Evolutionary conservation across 2,113 vertebrate genomes (phyloP), one percentile per base, ranked within the genome.

Genomic region (Varanus komodoensis): DNA sequence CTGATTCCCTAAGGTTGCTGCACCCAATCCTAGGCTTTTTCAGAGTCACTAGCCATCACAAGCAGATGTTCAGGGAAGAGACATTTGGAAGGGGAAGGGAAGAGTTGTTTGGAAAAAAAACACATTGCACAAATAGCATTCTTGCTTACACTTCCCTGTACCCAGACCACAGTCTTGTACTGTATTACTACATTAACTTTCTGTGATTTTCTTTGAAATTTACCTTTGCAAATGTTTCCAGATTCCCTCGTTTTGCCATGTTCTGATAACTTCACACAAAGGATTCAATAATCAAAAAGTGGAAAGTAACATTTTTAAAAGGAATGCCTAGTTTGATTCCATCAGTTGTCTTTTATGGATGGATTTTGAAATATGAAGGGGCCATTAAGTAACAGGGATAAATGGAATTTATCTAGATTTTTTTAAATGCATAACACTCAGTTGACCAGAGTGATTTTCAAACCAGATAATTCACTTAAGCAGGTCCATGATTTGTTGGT

Each of bases 341-440:
- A 4, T 14, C 32, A 80, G 32, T 5, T 6, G 90, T 92, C 71
- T 23, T 44, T 88, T 86, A 25, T 17, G 71, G 90, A 87, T 25
- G 32, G 0, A 67, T 77, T 89, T 34, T 64, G 80, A 93, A 94
- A 92, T 74, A 4, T 34, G 84, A 90, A 2, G 88, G 54, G 71
- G 52, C 32, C 27, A 1, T 75, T 44, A 87, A 12, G 44, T 67
- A 95, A 77, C 0, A 11, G 5, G 32, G 34, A 27, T 89, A 87
- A 88, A 84, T 0, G 54, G 32, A 54, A 29, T 21, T 54, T 89
- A 74, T 78, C 91, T 68, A 86, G 74, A 86, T 78, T 88, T 91
- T 79, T 52, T 74, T 3, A 23, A 19, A 88, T 15, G 44, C 44
- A 87, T 44, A 91, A 94, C 95, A 93, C 44, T 84, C 48, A 91